Evolutionary conservation across 2,113 vertebrate genomes (phyloP).

Genomic region (Python bivittatus): DNA sequence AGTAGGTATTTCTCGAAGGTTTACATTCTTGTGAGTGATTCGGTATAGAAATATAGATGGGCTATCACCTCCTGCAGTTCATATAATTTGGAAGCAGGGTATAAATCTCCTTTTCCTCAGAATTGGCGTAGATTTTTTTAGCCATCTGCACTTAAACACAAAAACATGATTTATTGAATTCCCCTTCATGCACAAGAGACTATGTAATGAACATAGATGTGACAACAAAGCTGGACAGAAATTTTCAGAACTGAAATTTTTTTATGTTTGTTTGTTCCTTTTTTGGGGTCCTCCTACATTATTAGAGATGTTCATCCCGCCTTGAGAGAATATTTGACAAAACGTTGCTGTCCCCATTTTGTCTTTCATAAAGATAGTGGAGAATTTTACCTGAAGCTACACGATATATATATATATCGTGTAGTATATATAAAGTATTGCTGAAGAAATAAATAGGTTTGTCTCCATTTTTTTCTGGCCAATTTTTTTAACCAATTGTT

Average conservation of each 20-base stretch:
- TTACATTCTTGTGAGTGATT: neutral
- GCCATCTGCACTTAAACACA: neutral
- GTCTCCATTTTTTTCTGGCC: neutral
- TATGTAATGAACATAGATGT: neutral
- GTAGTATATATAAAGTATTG: too few species aligned
- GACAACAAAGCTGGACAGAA: neutral
- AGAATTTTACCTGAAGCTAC: neutral
- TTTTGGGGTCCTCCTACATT: neutral
- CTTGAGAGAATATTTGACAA: neutral
- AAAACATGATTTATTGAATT: neutral
- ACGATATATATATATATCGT: too few species aligned
- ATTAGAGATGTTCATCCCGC: neutral
- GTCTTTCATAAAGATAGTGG: neutral
- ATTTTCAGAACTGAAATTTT: neutral
- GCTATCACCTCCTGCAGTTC: neutral
- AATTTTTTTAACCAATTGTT: neutral
- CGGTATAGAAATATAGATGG: neutral
- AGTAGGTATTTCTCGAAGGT: neutral
- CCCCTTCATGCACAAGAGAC: neutral
- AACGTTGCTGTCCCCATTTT: neutral
- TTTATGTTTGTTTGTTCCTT: neutral
- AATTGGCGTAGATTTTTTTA: neutral
- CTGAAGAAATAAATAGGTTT: neutral
- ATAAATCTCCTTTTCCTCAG: neutral
- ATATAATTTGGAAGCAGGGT: neutral